Conservation (phyloP, 2,797 vertebrate genomes). For the Lepilemur ruficaudatus region DNA sequence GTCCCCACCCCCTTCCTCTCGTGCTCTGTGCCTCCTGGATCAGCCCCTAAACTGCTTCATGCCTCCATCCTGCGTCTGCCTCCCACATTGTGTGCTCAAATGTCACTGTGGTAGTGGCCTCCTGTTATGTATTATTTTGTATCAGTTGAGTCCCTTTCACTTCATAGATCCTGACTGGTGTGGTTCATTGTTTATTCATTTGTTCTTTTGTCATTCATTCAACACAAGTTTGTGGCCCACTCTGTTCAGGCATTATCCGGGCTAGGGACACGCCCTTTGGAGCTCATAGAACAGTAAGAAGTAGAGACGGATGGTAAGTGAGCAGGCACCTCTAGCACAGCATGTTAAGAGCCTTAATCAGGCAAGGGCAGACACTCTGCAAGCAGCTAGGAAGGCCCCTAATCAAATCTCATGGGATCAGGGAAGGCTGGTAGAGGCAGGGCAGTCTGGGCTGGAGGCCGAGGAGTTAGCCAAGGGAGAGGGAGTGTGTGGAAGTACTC, state of each 20-base stretch:
- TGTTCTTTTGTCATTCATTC: constrained; percentile 34
- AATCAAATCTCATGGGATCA: neutral
- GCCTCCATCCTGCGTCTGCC: neutral
- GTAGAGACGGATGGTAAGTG: neutral
- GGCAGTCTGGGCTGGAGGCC: neutral
- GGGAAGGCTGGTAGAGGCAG: neutral
- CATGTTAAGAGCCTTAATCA: neutral
- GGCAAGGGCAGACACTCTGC: neutral
- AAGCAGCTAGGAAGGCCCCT: neutral
- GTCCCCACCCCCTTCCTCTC: neutral
- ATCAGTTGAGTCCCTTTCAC: neutral
- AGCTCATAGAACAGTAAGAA: neutral
- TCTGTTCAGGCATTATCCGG: neutral
- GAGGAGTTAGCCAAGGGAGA: neutral
- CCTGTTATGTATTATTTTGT: neutral
- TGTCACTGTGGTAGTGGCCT: neutral
- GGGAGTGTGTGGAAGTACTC: neutral
- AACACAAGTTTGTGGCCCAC: neutral
- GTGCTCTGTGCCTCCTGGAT: neutral
- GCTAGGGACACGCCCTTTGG: neutral
- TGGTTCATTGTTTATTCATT: constrained; percentile 4
- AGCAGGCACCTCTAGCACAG: neutral
- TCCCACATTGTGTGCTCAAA: neutral
- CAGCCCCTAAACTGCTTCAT: neutral
- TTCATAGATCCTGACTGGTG: neutral